Conservation (phyloP, 2,888 invertebrate genomes). For the Apodemia mormo region DNA sequence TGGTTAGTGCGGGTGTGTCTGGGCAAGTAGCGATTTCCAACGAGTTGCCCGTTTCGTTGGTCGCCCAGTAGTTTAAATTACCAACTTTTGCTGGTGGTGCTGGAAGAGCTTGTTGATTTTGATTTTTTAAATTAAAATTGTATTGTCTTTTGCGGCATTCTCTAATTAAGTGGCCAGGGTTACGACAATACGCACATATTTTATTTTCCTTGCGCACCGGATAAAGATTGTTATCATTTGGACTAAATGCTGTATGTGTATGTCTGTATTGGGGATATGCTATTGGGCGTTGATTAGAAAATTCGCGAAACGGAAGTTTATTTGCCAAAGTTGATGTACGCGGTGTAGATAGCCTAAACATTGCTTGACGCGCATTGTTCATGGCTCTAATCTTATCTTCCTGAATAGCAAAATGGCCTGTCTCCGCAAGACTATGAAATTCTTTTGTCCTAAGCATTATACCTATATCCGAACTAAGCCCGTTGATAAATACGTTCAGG, state of each 20-base stretch:
- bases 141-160: conserved; percentile 28
- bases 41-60: conserved; percentile 31
- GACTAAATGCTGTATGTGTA: not conserved
- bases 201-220: not conserved
- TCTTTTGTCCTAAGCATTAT: conserved; percentile 39
- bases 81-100: conserved; percentile 21
- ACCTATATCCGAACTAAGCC: conserved; percentile 38
- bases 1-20: not conserved
- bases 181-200: conserved; percentile 29
- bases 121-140: not conserved
- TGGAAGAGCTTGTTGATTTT: not conserved
- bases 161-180: conserved; percentile 26
- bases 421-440: conserved; percentile 30
- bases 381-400: conserved; percentile 33
- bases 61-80: conserved; percentile 33
- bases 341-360: conserved; percentile 9
- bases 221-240: not conserved
- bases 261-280: not conserved
- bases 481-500: conserved; percentile 42
- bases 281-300: not conserved
- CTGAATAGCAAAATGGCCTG: conserved; percentile 32
- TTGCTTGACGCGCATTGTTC: conserved; percentile 28
- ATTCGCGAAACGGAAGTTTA: not conserved
- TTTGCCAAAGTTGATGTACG: not conserved
- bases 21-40: conserved; percentile 29